These are phyloP conservation scores for Diplodus puntazzo DNA, from an alignment of 2,797 vertebrate genomes.

Conservation along the genomic window DNA sequence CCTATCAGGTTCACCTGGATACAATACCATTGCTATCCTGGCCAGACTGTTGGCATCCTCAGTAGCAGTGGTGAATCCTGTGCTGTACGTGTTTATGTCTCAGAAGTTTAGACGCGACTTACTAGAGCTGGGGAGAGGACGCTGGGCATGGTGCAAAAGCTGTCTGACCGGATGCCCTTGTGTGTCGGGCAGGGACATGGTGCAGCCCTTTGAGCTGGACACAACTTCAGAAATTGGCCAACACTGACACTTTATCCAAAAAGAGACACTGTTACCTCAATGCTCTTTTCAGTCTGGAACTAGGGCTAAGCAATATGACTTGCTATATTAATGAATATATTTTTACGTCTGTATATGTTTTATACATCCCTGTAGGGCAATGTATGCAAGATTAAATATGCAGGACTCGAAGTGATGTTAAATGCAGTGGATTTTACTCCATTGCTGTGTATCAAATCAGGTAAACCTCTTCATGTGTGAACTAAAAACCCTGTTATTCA, in stretches of 20 bases:
- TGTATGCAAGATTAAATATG: neutral
- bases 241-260: slow-evolving; percentile 46
- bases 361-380: neutral
- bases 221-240: slow-evolving; percentile 68
- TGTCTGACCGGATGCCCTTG: slow-evolving; percentile 56
- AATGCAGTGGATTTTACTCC: neutral
- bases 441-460: neutral
- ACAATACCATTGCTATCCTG: slow-evolving; percentile 68
- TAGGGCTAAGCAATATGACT: neutral
- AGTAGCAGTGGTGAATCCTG: slow-evolving; percentile 83
- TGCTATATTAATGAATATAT: neutral
- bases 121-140: slow-evolving; percentile 60
- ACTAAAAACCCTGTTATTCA: neutral
- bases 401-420: neutral
- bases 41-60: slow-evolving; percentile 83
- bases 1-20: slow-evolving; percentile 12
- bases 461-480: neutral
- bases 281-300: neutral
- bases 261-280: slow-evolving; percentile 23
- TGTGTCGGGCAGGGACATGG: slow-evolving; percentile 66
- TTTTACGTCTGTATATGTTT: neutral
- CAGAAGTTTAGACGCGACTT: slow-evolving; percentile 84
- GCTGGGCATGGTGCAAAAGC: slow-evolving; percentile 62
- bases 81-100: slow-evolving; percentile 85
- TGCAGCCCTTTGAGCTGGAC: slow-evolving; percentile 80